These are phyloP conservation scores for Lacerta bilineata DNA, from an alignment of 2,797 vertebrate species.

Conservation along the genomic window DNA sequence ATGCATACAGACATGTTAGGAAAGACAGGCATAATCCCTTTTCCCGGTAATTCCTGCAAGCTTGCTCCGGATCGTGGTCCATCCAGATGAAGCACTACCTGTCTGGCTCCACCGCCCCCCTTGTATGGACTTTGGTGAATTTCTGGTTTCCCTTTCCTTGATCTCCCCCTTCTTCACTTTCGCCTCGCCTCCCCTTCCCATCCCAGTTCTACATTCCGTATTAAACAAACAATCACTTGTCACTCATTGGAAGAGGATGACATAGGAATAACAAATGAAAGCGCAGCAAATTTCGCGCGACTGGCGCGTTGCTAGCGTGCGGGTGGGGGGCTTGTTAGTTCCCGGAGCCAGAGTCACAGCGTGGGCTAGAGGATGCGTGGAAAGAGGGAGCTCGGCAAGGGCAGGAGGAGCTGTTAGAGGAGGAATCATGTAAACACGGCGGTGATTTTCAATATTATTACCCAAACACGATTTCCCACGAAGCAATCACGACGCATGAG, in stretches of 20 bases:
- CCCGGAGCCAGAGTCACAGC: constrained; percentile 73
- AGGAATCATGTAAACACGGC: constrained; percentile 68
- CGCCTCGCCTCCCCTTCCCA: background rate
- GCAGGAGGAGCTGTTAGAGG: constrained; percentile 65
- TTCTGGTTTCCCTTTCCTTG: background rate
- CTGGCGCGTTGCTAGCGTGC: constrained; percentile 74
- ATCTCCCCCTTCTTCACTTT: background rate
- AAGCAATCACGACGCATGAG: constrained; percentile 75
- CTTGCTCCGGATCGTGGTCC: background rate
- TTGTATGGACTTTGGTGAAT: background rate
- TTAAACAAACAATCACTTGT: constrained; percentile 71
- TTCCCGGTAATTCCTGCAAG: no score
- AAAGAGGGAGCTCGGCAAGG: constrained; percentile 55
- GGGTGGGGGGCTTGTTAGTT: constrained; percentile 76
- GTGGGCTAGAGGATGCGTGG: constrained; percentile 71
- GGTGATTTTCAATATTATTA: constrained; percentile 80
- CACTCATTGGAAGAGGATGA: constrained; percentile 49
- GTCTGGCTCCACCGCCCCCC: no score
- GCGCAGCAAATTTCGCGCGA: constrained; percentile 74
- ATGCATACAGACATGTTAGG: no score
- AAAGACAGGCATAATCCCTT: no score
- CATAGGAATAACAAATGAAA: constrained; percentile 79
- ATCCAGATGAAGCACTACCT: background rate
- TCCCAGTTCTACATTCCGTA: constrained; percentile 46
- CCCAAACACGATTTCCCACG: constrained; percentile 80